Base-by-base conservation (phyloP, 2,888 invertebrate genomes). In the Apodemia duryi region DNA sequence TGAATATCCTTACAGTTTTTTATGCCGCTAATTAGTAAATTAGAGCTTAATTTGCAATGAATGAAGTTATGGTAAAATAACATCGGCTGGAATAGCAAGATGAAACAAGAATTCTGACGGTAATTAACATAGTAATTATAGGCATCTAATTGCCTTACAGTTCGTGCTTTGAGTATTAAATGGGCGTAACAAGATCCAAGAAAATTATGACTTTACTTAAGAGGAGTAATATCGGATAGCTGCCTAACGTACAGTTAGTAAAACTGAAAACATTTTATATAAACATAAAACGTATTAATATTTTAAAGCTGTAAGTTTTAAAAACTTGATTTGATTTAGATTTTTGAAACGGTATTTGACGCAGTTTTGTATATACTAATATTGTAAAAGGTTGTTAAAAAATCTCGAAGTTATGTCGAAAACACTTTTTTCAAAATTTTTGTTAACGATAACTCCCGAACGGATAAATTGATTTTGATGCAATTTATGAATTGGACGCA, bases 71-170 rank as follows among this genome's bases (percentile, higher is more conserved):
- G 85, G 88, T 87, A 85, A 84, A 81, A 85, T 84, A 86, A 83
- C 84, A 83, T 80, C 82, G 81, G 82, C 81, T 73, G 80, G 81
- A 83, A 83, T 82, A 77, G 82, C 82, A 79, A 83, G 85, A 85
- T 81, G 86, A 84, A 85, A 84, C 86, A 85, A 81, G 86, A 84
- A 81, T 85, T 78, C 75, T 82, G 85, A 80, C 85, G 86, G 86
- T 86, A 89, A 90, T 89, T 89, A 90, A 88, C 89, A 87, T 87
- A 81, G 87, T 87, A 88, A 90, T 90, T 89, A 89, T 87, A 88
- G 88, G 82, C 86, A 84, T 85, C 84, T 89, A 89, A 89, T 88
- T 89, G 88, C 84, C 83, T 83, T 81, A 82, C 82, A 82, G 85
- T 85, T 86, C 87, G 84, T 86, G 88, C 80, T 83, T 85, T 81